Evolutionary conservation across 2,113 vertebrate genomes (phyloP).

Genomic region (Sialia sialis): DNA sequence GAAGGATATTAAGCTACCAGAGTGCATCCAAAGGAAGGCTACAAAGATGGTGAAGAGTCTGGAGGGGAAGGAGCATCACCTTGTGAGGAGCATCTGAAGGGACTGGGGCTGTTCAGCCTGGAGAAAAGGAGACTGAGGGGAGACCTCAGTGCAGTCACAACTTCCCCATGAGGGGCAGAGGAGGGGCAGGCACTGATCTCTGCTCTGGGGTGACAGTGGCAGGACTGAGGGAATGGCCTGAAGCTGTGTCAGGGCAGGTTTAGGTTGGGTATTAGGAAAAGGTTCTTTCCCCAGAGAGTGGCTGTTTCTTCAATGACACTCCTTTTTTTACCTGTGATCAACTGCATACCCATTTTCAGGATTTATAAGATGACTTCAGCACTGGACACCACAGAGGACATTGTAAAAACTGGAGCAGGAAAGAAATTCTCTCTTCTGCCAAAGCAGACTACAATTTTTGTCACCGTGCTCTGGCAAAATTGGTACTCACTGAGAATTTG

Average conservation of each 20-base stretch:
- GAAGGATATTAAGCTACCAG: background rate
- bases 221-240: background rate
- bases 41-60: background rate
- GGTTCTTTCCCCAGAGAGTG: background rate
- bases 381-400: background rate
- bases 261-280: background rate
- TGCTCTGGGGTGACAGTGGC: background rate
- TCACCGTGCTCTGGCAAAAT: background rate
- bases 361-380: background rate
- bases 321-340: background rate
- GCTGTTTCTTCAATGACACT: background rate
- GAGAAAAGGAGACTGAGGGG: background rate
- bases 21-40: background rate
- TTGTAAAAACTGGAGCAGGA: background rate
- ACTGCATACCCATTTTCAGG: background rate
- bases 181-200: background rate
- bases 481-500: background rate
- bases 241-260: background rate
- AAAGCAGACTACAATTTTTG: background rate
- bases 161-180: fast-evolving
- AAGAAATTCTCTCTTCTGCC: background rate
- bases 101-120: background rate
- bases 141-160: background rate
- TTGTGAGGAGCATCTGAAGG: background rate
- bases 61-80: background rate